Percentiles rank a stretch among this genome's conserved stretches.
These are phyloP conservation scores for Nymphalis urticae DNA, from an alignment of 2,888 invertebrate species.

Conservation along the genomic window DNA sequence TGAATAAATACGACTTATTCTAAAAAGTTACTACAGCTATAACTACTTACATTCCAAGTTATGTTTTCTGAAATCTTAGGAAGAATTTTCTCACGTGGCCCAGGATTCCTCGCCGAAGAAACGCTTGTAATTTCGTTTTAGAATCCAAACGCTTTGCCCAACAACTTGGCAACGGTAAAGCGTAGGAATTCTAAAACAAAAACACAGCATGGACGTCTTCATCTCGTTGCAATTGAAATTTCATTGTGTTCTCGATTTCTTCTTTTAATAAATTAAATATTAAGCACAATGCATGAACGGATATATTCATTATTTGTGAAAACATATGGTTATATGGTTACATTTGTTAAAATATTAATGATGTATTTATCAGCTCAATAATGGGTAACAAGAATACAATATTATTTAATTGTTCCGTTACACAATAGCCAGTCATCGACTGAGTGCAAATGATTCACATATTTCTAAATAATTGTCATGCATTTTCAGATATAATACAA, in stretches of 20 bases:
- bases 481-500: no score
- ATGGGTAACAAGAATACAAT: no score
- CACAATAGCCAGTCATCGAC: no score
- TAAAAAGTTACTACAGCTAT: not conserved
- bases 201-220: slow-evolving; percentile 50
- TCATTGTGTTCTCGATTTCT: slow-evolving; percentile 8
- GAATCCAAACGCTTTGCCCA: slow-evolving; percentile 98
- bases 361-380: no score
- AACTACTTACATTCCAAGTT: not conserved
- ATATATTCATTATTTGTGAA: no score
- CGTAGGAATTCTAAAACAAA: slow-evolving; percentile 97
- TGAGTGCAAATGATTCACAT: no score
- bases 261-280: not conserved
- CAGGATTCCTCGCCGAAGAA: slow-evolving; percentile 29
- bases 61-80: slow-evolving; percentile 1
- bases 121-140: slow-evolving; percentile 86
- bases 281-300: no score
- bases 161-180: slow-evolving; percentile 90
- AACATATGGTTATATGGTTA: no score
- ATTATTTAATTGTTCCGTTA: no score
- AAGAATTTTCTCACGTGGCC: slow-evolving; percentile 19
- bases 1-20: no score
- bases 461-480: no score
- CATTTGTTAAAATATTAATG: no score
- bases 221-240: slow-evolving; percentile 33